Base-by-base conservation (phyloP, 2,113 vertebrate genomes). In the Tretioscincus oriximinensis region DNA sequence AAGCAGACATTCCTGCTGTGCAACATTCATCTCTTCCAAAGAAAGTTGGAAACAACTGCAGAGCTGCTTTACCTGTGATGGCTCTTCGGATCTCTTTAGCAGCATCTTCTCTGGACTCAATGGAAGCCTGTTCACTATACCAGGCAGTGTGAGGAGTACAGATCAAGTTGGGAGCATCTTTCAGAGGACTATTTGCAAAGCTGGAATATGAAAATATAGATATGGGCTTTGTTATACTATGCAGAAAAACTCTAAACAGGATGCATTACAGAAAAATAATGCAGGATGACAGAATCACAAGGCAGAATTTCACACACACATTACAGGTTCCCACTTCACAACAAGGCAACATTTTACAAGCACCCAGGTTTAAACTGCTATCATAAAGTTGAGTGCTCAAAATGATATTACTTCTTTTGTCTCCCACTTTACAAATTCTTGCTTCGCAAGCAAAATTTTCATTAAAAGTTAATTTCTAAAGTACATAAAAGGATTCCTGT, bases 71-170 rank as follows among this genome's bases (percentile, higher is more conserved):
- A 97, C 97, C 97, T 85, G 96, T 96, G 89, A 97, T 97, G 86
- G 97, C 97, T 68, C 97, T 95, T 73, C 97, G 96, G 67, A 97
- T 96, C 91, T 97, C 97, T 89, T 96, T 95, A 90, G 97, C 97
- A 74, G 97, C 97, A 8, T 97, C 97, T 88, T 97, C 97, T 45
- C 97, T 95, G 86, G 96, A 96, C 87, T 97, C 97, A 83, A 97
- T 96, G 29, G 96, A 97, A 66, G 97, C 97, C 91, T 97, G 97
- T 89, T 97, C 97, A 73, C 97, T 97, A 92, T 97, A 97, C 97
- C 97, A 97, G 74, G 97, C 96, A 78, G 96, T 96, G 91, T 97
- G 97, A 54, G 97, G 97, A 84, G 96, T 97, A 90, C 97, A 97
- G 93, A 97, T 97, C 88, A 97, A 90, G 84, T 97, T 97, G 20